Percentiles rank a stretch among this genome's conserved stretches.
These are phyloP conservation scores for Tragelaphus strepsiceros DNA, from an alignment of 2,113 vertebrate species.

Conservation along the genomic window DNA sequence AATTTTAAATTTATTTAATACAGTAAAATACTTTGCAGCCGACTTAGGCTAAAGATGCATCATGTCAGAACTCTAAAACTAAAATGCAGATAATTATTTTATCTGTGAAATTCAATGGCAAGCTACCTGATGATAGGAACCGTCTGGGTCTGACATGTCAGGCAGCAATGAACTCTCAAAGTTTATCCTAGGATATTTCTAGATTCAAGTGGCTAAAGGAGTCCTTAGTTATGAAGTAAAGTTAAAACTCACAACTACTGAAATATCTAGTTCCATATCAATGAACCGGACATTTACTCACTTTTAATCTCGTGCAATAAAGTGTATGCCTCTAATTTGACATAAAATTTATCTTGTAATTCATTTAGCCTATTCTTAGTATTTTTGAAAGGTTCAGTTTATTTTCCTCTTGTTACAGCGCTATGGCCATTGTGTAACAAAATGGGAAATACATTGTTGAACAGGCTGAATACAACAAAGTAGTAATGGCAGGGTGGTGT, in stretches of 20 bases:
- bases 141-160: not conserved
- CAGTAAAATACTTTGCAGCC: not conserved
- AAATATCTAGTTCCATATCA: not conserved
- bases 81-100: not conserved
- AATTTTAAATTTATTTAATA: not conserved
- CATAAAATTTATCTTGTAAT: not conserved
- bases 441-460: not conserved
- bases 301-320: not conserved
- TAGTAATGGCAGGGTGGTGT: not conserved
- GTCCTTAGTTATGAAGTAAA: not conserved
- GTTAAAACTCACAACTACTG: not conserved
- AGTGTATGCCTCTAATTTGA: not conserved
- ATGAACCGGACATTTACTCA: not conserved
- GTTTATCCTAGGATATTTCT: not conserved
- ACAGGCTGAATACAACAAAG: not conserved
- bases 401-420: not conserved
- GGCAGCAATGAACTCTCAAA: not conserved
- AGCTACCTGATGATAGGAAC: not conserved
- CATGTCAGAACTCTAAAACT: not conserved
- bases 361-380: not conserved
- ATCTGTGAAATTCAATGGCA: not conserved
- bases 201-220: not conserved
- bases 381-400: not conserved
- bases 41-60: not conserved
- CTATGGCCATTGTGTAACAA: not conserved